Percentiles rank a stretch among this genome's conserved stretches.
phyloP scores from a whole-genome alignment of 2,888 invertebrate species.

The Tromatobia lineatoria region DNA sequence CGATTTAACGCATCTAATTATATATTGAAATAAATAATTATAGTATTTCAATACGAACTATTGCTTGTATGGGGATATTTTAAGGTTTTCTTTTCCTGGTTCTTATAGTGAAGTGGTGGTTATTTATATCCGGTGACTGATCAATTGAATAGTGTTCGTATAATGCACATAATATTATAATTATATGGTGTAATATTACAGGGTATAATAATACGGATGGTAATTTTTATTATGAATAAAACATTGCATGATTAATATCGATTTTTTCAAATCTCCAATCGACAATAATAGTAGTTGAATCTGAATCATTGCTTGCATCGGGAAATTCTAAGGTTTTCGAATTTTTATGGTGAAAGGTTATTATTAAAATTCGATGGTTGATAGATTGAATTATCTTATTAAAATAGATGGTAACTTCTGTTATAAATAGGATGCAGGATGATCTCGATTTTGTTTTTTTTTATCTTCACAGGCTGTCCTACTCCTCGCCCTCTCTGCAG shows the following conservation, averaged over 20 bases:
- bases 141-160: neutral
- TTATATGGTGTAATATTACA: no score
- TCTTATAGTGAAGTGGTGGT: neutral
- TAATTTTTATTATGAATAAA: neutral
- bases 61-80: neutral
- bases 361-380: neutral
- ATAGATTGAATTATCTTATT: neutral
- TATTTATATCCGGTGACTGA: neutral
- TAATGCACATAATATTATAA: no score
- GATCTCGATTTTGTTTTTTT: slow-evolving; percentile 22
- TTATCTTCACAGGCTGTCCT: slow-evolving; percentile 72
- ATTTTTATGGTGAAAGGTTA: no score
- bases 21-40: no score
- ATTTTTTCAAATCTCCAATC: neutral
- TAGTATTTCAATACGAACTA: neutral
- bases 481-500: slow-evolving; percentile 75
- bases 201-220: no score
- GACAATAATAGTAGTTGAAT: neutral
- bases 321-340: no score
- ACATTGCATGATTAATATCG: neutral
- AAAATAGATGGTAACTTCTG: no score
- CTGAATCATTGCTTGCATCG: neutral
- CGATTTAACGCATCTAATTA: no score
- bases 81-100: no score
- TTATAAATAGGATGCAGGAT: neutral